These are phyloP conservation scores for Pygoscelis adeliae DNA, from an alignment of 2,113 vertebrate species.

Conservation along the genomic window DNA sequence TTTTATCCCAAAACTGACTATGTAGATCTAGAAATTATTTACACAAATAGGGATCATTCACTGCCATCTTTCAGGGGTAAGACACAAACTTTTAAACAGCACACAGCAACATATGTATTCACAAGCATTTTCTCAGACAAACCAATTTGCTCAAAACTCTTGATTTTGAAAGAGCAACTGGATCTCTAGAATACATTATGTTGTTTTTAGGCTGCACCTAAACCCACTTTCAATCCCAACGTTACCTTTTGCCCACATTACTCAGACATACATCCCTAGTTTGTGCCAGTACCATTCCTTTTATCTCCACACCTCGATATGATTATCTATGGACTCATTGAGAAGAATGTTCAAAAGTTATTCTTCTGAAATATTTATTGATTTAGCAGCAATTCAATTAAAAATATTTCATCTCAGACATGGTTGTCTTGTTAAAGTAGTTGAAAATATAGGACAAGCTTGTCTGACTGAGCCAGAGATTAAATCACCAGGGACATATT, in stretches of 20 bases:
- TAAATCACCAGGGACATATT: neutral
- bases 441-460: neutral
- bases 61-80: neutral
- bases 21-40: neutral
- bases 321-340: neutral
- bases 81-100: neutral
- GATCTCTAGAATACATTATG: neutral
- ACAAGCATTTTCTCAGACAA: neutral
- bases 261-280: neutral
- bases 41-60: neutral
- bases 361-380: neutral
- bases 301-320: neutral
- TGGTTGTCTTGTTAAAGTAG: neutral
- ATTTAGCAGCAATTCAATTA: neutral
- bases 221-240: neutral
- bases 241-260: neutral
- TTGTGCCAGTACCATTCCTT: neutral
- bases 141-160: neutral
- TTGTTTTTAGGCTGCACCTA: neutral
- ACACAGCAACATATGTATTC: neutral
- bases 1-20: neutral
- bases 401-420: neutral
- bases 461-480: neutral
- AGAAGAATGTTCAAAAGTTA: neutral
- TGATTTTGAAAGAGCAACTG: neutral